Evolutionary conservation across 2,888 invertebrate species (phyloP).

Genomic region (Marasmarcha lunaedactyla): DNA sequence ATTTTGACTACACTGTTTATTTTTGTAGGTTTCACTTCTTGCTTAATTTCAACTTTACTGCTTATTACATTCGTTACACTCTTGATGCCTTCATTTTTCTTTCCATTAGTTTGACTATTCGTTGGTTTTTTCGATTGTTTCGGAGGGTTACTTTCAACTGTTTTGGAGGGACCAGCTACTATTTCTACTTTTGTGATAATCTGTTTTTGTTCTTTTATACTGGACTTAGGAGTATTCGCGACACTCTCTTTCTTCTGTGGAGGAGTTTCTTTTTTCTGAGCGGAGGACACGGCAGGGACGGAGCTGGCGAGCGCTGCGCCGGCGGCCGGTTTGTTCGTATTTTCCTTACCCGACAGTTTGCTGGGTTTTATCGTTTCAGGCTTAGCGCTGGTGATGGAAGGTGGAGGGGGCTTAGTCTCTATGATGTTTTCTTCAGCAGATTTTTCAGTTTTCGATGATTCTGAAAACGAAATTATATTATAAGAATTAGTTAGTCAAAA

Average conservation of each 20-base stretch:
- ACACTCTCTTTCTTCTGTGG: conserved; percentile 35
- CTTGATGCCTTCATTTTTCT: conserved; percentile 40
- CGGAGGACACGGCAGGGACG: conserved; percentile 43
- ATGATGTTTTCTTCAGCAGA: conserved; percentile 56
- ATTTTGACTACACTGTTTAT: conserved; percentile 71
- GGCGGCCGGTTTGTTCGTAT: conserved; percentile 43
- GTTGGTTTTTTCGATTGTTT: conserved; percentile 46
- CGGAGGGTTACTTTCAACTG: conserved; percentile 39
- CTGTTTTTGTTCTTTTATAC: conserved; percentile 52
- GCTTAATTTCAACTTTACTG: conserved; percentile 62
- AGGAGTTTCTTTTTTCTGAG: conserved; percentile 46
- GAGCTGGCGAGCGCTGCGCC: conserved; percentile 48
- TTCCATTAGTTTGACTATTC: conserved; percentile 27
- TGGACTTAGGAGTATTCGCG: conserved; percentile 51
- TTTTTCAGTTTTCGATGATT: conserved; percentile 53
- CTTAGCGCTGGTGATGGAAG: conserved; percentile 40
- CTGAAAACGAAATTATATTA: conserved; percentile 28
- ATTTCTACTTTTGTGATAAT: conserved; percentile 69
- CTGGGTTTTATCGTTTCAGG: conserved; percentile 59
- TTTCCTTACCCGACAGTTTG: conserved; percentile 47
- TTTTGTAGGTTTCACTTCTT: conserved; percentile 38
- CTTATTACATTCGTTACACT: conserved; percentile 49
- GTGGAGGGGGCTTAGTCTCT: conserved; percentile 57
- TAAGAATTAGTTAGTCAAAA: conserved; percentile 5
- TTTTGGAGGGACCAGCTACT: conserved; percentile 62